A percentile compares a stretch with the other conserved stretches of the same genome.
phyloP scores from a whole-genome alignment of 2,113 vertebrate genomes.

The Suricata suricatta region DNA sequence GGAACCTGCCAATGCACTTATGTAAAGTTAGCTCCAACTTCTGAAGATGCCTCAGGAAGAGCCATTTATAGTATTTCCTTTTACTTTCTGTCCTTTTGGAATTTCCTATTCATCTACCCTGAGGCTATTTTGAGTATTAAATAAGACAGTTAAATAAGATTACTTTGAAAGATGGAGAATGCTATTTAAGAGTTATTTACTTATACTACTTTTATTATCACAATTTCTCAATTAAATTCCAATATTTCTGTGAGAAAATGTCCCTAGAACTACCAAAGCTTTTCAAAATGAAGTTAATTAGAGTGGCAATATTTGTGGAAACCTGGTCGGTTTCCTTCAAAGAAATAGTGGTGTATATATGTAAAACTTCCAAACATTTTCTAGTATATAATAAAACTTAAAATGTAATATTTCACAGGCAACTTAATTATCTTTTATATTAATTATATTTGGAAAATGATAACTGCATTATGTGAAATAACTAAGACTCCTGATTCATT shows the following conservation, averaged over 20 bases:
- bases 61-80: not conserved
- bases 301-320: not conserved
- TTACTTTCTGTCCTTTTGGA: not conserved
- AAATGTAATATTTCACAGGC: not conserved
- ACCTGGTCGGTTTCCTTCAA: not conserved
- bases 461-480: not conserved
- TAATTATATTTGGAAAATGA: not conserved
- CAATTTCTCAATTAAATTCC: not conserved
- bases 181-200: not conserved
- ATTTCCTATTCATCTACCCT: not conserved
- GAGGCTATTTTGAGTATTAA: not conserved
- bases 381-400: not conserved
- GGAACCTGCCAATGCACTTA: not conserved
- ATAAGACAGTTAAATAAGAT: not conserved
- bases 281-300: constrained; percentile 20
- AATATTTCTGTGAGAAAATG: not conserved
- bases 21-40: constrained; percentile 35
- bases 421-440: not conserved
- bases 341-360: not conserved
- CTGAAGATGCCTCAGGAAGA: not conserved
- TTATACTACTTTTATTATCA: not conserved
- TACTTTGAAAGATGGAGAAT: not conserved
- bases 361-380: not conserved
- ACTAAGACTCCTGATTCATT: not conserved
- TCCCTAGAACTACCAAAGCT: not conserved